Base-by-base conservation (phyloP, 2,797 vertebrate species). In the Siniperca undulata region DNA sequence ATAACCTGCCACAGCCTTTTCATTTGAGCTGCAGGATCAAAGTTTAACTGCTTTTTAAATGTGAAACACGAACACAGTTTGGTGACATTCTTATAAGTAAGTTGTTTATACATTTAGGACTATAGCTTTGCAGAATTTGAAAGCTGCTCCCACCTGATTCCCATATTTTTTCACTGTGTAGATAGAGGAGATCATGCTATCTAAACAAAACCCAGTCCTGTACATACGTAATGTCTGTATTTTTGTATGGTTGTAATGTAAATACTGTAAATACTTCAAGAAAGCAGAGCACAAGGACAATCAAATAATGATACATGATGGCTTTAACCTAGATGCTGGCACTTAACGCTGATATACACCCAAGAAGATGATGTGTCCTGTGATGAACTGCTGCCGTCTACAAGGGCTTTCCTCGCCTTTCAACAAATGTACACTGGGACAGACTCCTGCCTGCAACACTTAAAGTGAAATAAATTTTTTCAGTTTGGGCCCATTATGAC, bases 261-360 rank as follows among this genome's bases (percentile, higher is more conserved):
- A 84, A 81, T 66, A 59, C 55, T 64, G 62, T 65, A 72, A 75
- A 88, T 81, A 66, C 77, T 80, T 88, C 24, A 81, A 72, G 62
- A 58, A 53, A 72, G 30, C 34, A 40, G 17, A 66, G 19, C 40
- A 58, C 56, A 48, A 69, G 55, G 55, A 78, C 68, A 72, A 48
- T 76, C 50, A 68, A 70, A 69, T 60, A 17, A 70, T 74, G 46
- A 84, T 53, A 36, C 40, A 80, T 70, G 52, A 64, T 48, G 61
- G 30, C 16, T 80, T 70, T 20, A 22, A 17, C 53, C 16, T 17
- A 12, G 71, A 56, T 2, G 11, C 42, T 75, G 75, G 20, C 64
- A 17, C 76, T 85, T 71, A 74, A n/a, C 72, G 46, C 17, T 70
- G 36, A 84, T 77, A 53, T 80, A 65, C 11, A 58, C 17, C 42